Evolutionary conservation across 2,888 invertebrate genomes (phyloP), one percentile per base, ranked within the genome.

Genomic region (Yponomeuta evonymella): DNA sequence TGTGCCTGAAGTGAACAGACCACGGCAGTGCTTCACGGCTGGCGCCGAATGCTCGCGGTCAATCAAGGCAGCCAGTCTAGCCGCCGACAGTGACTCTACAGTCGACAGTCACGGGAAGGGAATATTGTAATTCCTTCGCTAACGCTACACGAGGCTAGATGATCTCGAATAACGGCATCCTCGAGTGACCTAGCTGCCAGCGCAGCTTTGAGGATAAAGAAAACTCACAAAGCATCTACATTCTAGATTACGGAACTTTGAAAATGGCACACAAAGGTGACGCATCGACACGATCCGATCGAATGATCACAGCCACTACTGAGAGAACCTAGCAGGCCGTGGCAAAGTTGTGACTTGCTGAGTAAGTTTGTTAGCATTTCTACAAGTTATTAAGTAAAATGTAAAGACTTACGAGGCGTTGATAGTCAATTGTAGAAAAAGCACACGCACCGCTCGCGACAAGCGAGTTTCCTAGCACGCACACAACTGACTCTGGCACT

Each of bases 241-340:
- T 66, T 71, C 36, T 69, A 36, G 51, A 65, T 2, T 62, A 76
- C 77, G 83, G 83, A 89, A 86, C 84, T 86, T 80, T 79, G 83
- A 89, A 89, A 88, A 90, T 90, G 89, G 90, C 89, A 90, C 87
- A 89, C 90, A 88, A 88, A 88, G 90, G 90, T 91, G 91, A 91
- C 91, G 91, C 91, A 91, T 90, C 90, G 90, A 90, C 89, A 90
- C 88, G 88, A 89, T 88, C 86, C 88, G 81, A 89, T 86, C 86
- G 85, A 89, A 87, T 88, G 88, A 84, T 87, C 85, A 81, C 82
- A 79, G 80, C 77, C 76, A 79, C 82, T 83, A 76, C 79, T 75
- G 70, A 73, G 74, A 75, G 72, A 23, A 11, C 77, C 75, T 76
- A 77, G 51, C 12, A 12, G 2, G 15, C 15, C 51, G 1, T 5